Evolutionary conservation across 2,888 invertebrate species (phyloP), one percentile per base, ranked within the genome.

Genomic region (Chalcis sispes): DNA sequence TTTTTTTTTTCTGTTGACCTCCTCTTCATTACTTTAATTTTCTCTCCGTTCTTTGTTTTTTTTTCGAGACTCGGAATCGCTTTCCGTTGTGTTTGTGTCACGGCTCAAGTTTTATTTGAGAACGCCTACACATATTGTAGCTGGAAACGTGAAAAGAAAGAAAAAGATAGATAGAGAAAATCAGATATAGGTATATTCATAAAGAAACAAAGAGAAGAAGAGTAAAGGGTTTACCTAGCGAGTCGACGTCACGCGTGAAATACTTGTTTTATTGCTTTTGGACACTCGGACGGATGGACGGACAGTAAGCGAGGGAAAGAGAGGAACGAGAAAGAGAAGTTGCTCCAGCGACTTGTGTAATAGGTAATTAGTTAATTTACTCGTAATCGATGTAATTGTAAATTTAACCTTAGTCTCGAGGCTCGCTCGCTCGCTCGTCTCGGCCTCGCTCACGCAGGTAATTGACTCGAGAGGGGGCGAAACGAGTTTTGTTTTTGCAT

Each of bases 281-380:
- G 54, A 75, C 61, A 25, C 48, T 59, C 56, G 56, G 61, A 25
- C 29, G 56, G 18, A 67, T 20, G 42, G 66, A 23, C 59, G 29
- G 15, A n/a, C 23, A 23, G 15, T 3, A 20, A 18, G 3, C 15
- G 5, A 18, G 18, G 32, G 62, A 36, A 42, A 54, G 42, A 62
- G 29, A 36, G 58, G 46, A 4, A 50, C 5, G 23, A n/a, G 36
- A 5, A 1, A 32, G 50, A 23, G 1, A 36, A 10, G 36, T 13
- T 8, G 32, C 46, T 42, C 36, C 46, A 54, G 56, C 56, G 36
- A 77, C 46, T 70, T 61, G 54, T 61, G 71, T 77, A 74, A 71
- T 74, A 48, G 54, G 32, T 73, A 77, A 77, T 77, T 72, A 59
- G 77, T 69, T 72, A 65, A 77, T 77, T 77, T 58, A 69, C 66